Base-by-base conservation (phyloP, 2,113 vertebrate genomes). In the Corythornis madagascariensis region DNA sequence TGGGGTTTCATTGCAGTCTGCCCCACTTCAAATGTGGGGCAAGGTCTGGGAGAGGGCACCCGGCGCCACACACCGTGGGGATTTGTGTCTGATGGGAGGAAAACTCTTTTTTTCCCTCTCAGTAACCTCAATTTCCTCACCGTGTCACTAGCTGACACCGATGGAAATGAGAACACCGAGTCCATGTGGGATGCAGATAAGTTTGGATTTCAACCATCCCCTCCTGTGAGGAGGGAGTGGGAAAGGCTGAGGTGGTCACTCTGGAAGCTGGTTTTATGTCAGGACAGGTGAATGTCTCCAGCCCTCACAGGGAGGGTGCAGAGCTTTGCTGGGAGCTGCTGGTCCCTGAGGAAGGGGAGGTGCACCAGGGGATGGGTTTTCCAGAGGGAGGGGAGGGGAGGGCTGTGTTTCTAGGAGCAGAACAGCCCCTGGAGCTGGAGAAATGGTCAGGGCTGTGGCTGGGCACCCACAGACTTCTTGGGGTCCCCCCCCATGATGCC, bases 11-110 rank as follows among this genome's bases (percentile, higher is more conserved):
- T 71, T 93, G 82, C 71, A 64, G 64, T 5, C 67, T 88, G 94
- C 69, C 91, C 95, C 89, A 96, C 67, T 94, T 96, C 22, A 29
- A 35, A 96, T 96, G 70, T 96, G 93, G 96, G 71, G 83, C 96
- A 94, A 94, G 93, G 89, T 88, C 92, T 94, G 83, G 65, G 13
- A 10, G 5, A 95, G 90, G 86, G 80, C 79, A 85, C 67, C 29
- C 9, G 11, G 80, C 65, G 64, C 13, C 3, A 0, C 24, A 5
- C 31, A 6, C 78, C 53, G 0, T 16, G 22, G 95, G 92, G 94
- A 89, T 52, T 67, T 0, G 0, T 31, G 83, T 29, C 52, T 53
- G 64, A 71, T 76, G 43, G 8, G 59, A 94, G 64, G 15, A 66
- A 76, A 67, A 57, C 61, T 57, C 31, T 52, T 53, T 38, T 70